Conservation (phyloP, 2,888 invertebrate species). For the Gisinianus flammeolus region DNA sequence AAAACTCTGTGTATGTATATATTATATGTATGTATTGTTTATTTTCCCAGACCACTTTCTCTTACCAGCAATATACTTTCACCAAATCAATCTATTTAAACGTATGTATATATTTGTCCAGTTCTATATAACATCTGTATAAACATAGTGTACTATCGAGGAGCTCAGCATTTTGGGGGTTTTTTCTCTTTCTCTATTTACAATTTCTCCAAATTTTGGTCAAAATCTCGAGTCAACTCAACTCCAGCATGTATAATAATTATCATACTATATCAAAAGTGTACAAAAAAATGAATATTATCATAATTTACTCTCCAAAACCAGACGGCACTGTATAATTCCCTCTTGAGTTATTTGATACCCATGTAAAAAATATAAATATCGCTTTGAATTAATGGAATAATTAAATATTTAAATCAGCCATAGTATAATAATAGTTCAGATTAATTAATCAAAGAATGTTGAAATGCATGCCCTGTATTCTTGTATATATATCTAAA, state of each 20-base stretch:
- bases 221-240: background rate
- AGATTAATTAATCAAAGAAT: no score
- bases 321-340: no score
- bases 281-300: no score
- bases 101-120: background rate
- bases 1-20: background rate
- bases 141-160: background rate
- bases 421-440: no score
- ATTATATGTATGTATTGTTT: background rate
- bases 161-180: constrained; percentile 59
- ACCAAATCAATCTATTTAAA: background rate
- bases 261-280: background rate
- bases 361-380: no score
- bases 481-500: background rate
- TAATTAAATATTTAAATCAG: no score
- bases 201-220: background rate
- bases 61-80: no score
- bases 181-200: constrained; percentile 2
- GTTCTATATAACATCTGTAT: background rate
- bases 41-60: no score
- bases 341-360: no score
- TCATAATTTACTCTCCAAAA: no score
- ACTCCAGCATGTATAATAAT: background rate
- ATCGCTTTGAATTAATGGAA: no score
- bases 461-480: no score